phyloP scores from a whole-genome alignment of 2,113 vertebrate species.

The Physeter macrocephalus region DNA sequence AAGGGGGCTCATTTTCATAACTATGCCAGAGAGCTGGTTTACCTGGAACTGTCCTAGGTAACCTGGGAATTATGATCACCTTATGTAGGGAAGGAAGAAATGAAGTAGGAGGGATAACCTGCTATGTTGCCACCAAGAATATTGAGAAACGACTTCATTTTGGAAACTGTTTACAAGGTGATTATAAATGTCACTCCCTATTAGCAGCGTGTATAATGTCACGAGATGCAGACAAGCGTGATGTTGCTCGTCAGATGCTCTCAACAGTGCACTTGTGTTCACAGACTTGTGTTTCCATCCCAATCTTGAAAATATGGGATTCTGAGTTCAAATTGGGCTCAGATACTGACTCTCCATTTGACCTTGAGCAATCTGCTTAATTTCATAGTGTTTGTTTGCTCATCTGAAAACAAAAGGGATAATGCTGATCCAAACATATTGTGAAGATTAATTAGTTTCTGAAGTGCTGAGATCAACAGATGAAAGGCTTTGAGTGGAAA shows the following conservation, averaged over 20 bases:
- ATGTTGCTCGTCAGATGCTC: accelerated
- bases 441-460: conserved; percentile 70
- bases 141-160: neutral
- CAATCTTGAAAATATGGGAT: neutral
- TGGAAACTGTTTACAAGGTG: neutral
- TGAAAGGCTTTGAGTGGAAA: conserved; percentile 68
- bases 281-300: too few relatives aligned
- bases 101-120: neutral
- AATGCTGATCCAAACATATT: conserved; percentile 53
- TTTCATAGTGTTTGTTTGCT: conserved; percentile 48
- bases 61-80: neutral
- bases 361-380: conserved; percentile 63
- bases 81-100: neutral
- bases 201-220: accelerated
- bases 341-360: neutral
- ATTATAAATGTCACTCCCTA: neutral
- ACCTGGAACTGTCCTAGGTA: neutral
- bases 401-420: conserved; percentile 48
- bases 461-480: conserved; percentile 73
- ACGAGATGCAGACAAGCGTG: neutral
- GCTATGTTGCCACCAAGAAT: neutral
- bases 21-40: neutral
- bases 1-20: neutral
- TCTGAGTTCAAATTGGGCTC: conserved; percentile 50
- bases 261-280: accelerated